Percentiles rank a stretch among this genome's conserved stretches.
These are phyloP conservation scores for Galaxea fascicularis DNA, from an alignment of 92 coral and sea anemone genomes.

Conservation along the genomic window DNA sequence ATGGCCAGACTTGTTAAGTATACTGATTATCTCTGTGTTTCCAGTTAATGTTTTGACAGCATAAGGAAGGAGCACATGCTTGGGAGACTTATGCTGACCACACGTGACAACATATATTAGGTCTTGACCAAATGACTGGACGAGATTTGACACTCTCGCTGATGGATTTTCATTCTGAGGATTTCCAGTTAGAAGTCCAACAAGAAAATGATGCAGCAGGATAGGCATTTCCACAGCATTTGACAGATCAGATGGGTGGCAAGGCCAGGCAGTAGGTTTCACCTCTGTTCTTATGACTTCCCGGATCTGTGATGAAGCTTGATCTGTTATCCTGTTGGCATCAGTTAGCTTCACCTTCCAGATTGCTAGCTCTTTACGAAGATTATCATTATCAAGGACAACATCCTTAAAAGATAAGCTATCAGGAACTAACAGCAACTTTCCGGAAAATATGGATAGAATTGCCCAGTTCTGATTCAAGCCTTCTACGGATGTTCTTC, in stretches of 20 bases:
- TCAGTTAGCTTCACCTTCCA: conserved; percentile 22
- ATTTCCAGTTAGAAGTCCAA: too few relatives aligned
- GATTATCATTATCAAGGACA: conserved; percentile 35
- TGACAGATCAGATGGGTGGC: conserved; percentile 44
- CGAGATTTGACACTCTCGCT: conserved; percentile 23
- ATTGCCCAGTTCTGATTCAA: too few relatives aligned
- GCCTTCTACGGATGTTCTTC: too few relatives aligned
- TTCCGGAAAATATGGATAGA: conserved; percentile 16
- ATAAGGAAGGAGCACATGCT: too few relatives aligned
- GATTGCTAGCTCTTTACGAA: conserved; percentile 27
- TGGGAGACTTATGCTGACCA: conserved; percentile 2
- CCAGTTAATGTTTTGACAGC: too few relatives aligned
- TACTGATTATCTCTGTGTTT: too few relatives aligned
- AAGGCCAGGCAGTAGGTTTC: conserved; percentile 47
- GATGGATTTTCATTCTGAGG: conserved; percentile 22
- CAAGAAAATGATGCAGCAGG: too few relatives aligned
- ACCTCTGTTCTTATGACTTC: conserved; percentile 45
- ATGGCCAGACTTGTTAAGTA: too few relatives aligned
- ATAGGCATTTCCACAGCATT: conserved; percentile 28
- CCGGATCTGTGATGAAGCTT: conserved; percentile 41
- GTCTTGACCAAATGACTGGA: not conserved
- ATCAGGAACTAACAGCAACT: conserved; percentile 36
- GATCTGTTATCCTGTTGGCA: conserved; percentile 26
- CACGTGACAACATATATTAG: not conserved
- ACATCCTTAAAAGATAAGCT: conserved; percentile 38